Conservation (phyloP, 2,113 vertebrate genomes). For the Xerus inauris region DNA sequence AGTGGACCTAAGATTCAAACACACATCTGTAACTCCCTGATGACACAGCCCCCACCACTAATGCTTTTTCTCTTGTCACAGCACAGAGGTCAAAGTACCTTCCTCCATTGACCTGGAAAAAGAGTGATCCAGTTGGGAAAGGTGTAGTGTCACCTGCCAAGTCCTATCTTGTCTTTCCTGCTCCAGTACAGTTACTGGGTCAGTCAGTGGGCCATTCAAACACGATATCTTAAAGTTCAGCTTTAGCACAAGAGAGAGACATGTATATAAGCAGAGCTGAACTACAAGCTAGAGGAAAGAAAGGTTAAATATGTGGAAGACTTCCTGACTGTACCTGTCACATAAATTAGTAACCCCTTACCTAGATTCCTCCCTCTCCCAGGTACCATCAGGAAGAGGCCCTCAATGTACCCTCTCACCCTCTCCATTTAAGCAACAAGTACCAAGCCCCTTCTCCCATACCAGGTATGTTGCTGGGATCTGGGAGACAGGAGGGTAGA, state of each 20-base stretch:
- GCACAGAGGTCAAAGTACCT: neutral
- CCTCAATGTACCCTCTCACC: neutral
- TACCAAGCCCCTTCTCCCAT: neutral
- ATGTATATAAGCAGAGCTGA: neutral
- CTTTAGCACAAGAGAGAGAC: neutral
- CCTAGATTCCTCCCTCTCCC: neutral
- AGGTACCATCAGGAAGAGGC: rapidly evolving
- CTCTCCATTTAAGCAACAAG: neutral
- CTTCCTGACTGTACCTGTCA: neutral
- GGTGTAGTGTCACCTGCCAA: neutral
- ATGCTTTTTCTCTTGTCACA: neutral
- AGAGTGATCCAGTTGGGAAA: neutral
- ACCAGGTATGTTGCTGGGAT: neutral
- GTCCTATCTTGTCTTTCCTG: neutral
- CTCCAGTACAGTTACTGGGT: neutral
- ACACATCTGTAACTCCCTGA: neutral
- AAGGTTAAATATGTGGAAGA: neutral
- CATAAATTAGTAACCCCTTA: neutral
- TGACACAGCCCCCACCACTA: neutral
- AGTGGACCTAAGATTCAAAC: neutral
- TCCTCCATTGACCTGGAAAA: neutral
- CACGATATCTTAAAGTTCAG: neutral
- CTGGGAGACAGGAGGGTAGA: neutral
- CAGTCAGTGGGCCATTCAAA: neutral
- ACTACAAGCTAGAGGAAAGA: neutral